Evolutionary conservation across 2,113 vertebrate genomes (phyloP).

Genomic region (Caloenas nicobarica): DNA sequence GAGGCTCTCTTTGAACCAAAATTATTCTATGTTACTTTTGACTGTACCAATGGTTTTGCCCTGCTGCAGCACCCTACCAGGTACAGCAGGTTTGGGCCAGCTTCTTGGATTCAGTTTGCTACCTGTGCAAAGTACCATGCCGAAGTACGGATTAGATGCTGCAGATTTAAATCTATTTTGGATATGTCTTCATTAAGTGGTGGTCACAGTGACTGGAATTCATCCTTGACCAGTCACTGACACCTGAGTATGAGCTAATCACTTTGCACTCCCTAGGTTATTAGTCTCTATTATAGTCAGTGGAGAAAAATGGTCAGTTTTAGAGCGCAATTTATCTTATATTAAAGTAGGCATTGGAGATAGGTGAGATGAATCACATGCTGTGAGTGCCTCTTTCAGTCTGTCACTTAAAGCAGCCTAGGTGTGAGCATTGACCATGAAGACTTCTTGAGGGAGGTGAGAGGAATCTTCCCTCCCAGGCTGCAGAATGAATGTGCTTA

Average conservation of each 20-base stretch:
- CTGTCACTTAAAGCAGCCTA: neutral
- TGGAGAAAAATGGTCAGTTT: slow-evolving; percentile 21
- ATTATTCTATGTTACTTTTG: no score
- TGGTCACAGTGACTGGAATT: slow-evolving; percentile 4
- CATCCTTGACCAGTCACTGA: slow-evolving; percentile 45
- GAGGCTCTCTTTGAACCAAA: no score
- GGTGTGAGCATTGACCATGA: neutral
- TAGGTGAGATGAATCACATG: slow-evolving; percentile 45
- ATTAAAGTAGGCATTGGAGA: neutral
- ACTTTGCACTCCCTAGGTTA: neutral
- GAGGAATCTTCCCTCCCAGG: neutral
- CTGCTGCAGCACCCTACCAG: no score
- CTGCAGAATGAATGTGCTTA: neutral
- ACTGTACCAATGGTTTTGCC: no score
- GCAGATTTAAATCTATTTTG: neutral
- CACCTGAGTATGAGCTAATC: slow-evolving; percentile 14
- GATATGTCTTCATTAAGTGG: slow-evolving; percentile 20
- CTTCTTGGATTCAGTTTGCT: neutral
- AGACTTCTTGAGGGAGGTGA: neutral
- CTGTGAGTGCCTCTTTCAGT: neutral
- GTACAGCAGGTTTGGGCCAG: neutral
- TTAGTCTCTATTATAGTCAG: slow-evolving; percentile 48
- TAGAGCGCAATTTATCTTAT: slow-evolving; percentile 29
- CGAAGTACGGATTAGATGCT: neutral
- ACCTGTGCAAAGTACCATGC: neutral